These are phyloP conservation scores for Hypomecis atomaria DNA, from an alignment of 2,888 invertebrate species.

Conservation along the genomic window DNA sequence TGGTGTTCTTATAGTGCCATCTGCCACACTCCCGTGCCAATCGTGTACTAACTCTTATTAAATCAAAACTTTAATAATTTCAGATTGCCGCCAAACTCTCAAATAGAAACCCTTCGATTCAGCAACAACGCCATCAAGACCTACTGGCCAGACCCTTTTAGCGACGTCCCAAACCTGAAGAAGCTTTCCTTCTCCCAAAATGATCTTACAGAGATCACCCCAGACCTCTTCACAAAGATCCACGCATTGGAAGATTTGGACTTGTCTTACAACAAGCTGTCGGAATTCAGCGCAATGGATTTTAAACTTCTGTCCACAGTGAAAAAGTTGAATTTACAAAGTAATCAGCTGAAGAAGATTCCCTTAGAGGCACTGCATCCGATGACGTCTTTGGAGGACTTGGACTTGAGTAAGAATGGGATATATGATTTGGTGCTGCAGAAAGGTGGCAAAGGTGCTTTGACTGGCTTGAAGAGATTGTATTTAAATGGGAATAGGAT, in stretches of 20 bases:
- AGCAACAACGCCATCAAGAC: constrained; percentile 74
- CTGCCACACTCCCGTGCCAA: too few relatives aligned
- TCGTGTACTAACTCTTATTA: too few relatives aligned
- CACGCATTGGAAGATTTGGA: constrained; percentile 76
- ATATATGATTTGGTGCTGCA: constrained; percentile 68
- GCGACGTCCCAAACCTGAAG: constrained; percentile 67
- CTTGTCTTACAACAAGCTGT: constrained; percentile 79
- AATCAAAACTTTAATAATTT: constrained; percentile 40
- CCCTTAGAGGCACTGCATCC: constrained; percentile 69
- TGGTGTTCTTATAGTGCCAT: too few relatives aligned
- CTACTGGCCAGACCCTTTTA: constrained; percentile 79
- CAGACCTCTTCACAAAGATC: constrained; percentile 76
- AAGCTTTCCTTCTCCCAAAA: constrained; percentile 80
- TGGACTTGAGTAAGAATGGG: constrained; percentile 81
- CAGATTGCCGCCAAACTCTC: constrained; percentile 75
- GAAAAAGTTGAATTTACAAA: constrained; percentile 76
- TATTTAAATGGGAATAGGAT: constrained; percentile 80
- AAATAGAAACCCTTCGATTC: constrained; percentile 71
- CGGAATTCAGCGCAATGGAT: constrained; percentile 67
- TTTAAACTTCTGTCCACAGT: constrained; percentile 67
- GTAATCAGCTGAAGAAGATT: constrained; percentile 72
- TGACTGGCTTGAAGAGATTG: constrained; percentile 68
- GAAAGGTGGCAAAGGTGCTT: constrained; percentile 55
- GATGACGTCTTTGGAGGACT: constrained; percentile 67
- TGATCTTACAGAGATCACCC: constrained; percentile 72